Percentiles rank a stretch among this genome's conserved stretches.
Evolutionary conservation across 2,888 invertebrate genomes (phyloP).

Genomic region (Linhomoeus sp.): DNA sequence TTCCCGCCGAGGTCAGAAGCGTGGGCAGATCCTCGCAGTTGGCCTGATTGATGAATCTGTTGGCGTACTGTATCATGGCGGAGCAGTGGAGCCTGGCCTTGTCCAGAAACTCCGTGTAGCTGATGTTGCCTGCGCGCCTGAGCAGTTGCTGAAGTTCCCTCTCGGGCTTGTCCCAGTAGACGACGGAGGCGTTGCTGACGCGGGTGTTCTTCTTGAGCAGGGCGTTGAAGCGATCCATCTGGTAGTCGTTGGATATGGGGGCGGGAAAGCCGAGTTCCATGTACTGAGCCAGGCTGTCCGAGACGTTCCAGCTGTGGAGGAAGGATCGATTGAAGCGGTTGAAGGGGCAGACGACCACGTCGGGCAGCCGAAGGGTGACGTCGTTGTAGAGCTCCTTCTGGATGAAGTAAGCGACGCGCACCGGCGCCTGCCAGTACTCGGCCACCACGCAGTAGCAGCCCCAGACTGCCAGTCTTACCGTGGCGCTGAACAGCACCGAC

Average conservation of each 20-base stretch:
- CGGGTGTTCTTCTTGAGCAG: conserved; percentile 7
- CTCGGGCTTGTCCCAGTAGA: conserved; percentile 10
- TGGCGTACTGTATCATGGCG: background rate
- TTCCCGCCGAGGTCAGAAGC: conserved; percentile 2
- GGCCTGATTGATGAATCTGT: no score
- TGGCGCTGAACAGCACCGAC: background rate
- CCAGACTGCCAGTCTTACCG: background rate
- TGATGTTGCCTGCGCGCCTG: conserved; percentile 10
- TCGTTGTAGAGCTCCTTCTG: conserved; percentile 9
- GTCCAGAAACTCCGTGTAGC: conserved; percentile 13
- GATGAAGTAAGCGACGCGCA: conserved; percentile 18
- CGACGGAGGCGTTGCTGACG: no score
- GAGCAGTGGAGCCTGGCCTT: conserved; percentile 1
- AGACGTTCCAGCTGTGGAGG: conserved; percentile 12
- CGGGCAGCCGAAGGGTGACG: conserved; percentile 13
- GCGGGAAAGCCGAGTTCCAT: conserved; percentile 18
- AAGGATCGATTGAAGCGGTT: conserved; percentile 19
- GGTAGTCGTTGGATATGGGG: conserved; percentile 2
- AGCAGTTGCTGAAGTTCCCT: conserved; percentile 10
- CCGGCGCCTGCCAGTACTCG: conserved; percentile 11
- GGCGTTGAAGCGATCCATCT: no score
- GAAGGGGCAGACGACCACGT: conserved; percentile 24
- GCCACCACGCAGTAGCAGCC: conserved; percentile 8
- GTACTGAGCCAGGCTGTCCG: conserved; percentile 16
- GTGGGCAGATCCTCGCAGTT: background rate